Evolutionary conservation across 2,113 vertebrate genomes (phyloP), one percentile per base, ranked within the genome.

Genomic region (Anoplopoma fimbria): DNA sequence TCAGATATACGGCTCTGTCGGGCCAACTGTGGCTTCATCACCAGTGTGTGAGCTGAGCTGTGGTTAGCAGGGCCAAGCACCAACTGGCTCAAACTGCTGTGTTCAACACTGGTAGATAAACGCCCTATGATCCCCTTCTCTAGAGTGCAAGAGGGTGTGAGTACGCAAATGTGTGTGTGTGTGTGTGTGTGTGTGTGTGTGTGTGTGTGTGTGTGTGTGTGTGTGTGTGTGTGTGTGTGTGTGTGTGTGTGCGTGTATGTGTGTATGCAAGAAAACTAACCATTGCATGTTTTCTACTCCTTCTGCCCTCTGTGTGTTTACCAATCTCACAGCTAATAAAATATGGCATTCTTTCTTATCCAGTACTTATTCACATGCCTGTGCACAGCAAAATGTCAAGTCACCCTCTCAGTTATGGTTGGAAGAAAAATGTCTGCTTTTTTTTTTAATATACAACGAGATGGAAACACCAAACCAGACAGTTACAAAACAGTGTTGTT

Each of bases 371-470:
- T 78, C 82, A 75, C 89, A 82, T 90, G 86, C 79, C 71, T 78
- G 82, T 67, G 38, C 69, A 53, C 82, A 69, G 57, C 53, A 53
- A 90, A 87, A 88, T 85, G 85, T 90, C 87, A 87, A 69, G 42
- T 64, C 77, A 75, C 75, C 73, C 86, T 82, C 77, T 85, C 61
- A 49, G 49, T 81, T 78, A 73, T 58, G 53, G 62, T 61, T 33
- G 57, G 70, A 79, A 77, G 72, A 69, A 15, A 58, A 58, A 60
- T 33, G 17, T 14, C 27, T 31, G 36, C 55, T 64, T 82, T 55
- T 64, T 83, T 51, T 78, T 81, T 77, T 53, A 86, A 84, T 14
- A 58, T 17, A 62, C 25, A 25, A 68, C 21, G 7, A 76, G 25
- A 86, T 61, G 42, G 55, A 86, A 77, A 77, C 75, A 57, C 61